Evolutionary conservation across 2,113 vertebrate species (phyloP), one percentile per base, ranked within the genome.

Genomic region (Isurus oxyrinchus): DNA sequence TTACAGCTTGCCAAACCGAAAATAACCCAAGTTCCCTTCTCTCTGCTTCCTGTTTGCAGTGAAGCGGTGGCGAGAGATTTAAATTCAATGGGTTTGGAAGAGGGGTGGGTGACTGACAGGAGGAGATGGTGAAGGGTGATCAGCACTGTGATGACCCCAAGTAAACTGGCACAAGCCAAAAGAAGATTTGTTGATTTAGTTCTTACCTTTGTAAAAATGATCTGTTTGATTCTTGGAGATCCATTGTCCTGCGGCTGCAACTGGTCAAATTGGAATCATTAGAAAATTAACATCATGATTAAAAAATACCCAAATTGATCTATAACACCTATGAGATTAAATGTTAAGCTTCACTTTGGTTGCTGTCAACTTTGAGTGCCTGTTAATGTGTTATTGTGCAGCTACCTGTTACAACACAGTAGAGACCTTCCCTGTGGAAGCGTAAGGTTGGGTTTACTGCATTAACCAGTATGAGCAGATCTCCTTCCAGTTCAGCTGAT

Each of bases 321-420:
- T 40, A 21, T 63, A 6, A 61, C 35, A 93, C 35, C 19, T 61
- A 35, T 63, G 13, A 35, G 19, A 63, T 61, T 93, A 66, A 94
- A 63, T 63, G 55, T 21, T 21, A 84, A 2, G 59, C 21, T 63
- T 63, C 59, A 63, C 5, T 63, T 93, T 63, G n/a, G 35, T 44
- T 84, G 40, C 16, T 84, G n/a, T 84, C n/a, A 84, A 84, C 40
- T 84, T 49, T 84, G 81, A 27, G 23, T 31, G 25, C 53, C 25
- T 6, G 5, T 35, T 63, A 19, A 31, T 21, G 94, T 57, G 59
- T 96, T 96, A 91, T 96, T 59, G 23, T 96, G 53, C 79, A 97
- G 97, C 97, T 97, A 98, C 97, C 97, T 91, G 97, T 96, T 87
- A 96, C 96, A 96, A 96, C 57, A 96, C 97, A 97, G 72, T 96